Evolutionary conservation across 2,113 vertebrate genomes (phyloP).

Genomic region (Prolemur simus): DNA sequence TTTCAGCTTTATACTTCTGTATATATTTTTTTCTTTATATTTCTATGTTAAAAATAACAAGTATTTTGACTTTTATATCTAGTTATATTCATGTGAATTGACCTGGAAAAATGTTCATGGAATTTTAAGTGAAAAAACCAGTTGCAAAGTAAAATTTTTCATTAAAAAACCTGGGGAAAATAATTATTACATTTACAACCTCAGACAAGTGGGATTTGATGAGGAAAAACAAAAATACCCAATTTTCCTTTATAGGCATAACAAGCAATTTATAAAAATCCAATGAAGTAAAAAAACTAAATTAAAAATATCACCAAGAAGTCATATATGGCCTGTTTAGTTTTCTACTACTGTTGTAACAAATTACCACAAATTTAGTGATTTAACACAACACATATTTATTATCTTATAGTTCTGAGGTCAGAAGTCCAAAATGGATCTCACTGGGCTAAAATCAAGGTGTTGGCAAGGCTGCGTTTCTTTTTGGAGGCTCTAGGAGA

Average conservation of each 20-base stretch:
- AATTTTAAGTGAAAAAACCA: neutral
- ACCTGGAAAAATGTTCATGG: neutral
- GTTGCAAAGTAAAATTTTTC: constrained; percentile 33
- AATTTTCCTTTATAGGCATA: neutral
- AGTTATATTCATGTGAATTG: neutral
- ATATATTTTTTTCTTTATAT: neutral
- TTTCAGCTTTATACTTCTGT: neutral
- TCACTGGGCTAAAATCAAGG: neutral
- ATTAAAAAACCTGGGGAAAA: neutral
- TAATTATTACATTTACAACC: neutral
- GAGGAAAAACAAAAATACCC: neutral
- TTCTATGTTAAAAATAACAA: neutral
- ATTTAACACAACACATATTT: neutral
- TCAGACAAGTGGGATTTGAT: neutral
- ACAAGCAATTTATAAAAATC: neutral
- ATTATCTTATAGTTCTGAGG: neutral
- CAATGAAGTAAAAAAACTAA: neutral
- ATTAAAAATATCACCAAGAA: neutral
- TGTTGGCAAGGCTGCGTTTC: neutral
- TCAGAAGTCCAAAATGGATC: neutral
- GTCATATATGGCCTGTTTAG: neutral
- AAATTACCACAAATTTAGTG: neutral
- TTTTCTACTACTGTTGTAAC: neutral
- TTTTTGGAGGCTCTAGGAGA: neutral
- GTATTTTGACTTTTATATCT: neutral